Conservation (phyloP, 2,113 vertebrate genomes). For the Cettia cetti region DNA sequence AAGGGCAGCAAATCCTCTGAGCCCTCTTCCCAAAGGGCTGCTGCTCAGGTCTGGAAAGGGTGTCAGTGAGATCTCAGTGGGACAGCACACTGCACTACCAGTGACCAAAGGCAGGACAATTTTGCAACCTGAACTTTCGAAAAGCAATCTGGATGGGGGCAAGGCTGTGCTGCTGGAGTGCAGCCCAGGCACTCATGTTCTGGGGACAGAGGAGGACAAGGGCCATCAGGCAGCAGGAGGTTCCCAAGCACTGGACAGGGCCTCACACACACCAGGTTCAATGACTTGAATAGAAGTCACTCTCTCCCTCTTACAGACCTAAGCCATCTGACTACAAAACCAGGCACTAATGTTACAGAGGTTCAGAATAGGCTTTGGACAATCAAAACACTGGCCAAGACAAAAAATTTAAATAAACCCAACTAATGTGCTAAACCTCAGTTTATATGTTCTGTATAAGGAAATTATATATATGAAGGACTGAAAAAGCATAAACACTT, state of each 20-base stretch:
- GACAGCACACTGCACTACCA: neutral
- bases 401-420: conserved; percentile 28
- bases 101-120: neutral
- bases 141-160: neutral
- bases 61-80: neutral
- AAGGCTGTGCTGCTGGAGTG: neutral
- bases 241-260: neutral
- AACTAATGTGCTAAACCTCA: conserved; percentile 48
- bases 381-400: neutral
- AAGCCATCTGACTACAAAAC: neutral
- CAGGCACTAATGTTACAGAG: neutral
- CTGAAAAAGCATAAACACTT: conserved; percentile 26
- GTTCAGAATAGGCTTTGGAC: neutral
- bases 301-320: neutral
- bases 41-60: neutral
- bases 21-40: neutral
- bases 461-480: conserved; percentile 12
- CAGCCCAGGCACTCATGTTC: neutral
- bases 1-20: neutral
- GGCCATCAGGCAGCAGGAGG: neutral
- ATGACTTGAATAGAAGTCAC: neutral
- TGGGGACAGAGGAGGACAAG: neutral
- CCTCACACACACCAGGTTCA: rapidly evolving
- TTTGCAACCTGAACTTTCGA: neutral
- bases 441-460: neutral